Evolutionary conservation across 2,797 vertebrate species (phyloP).

Genomic region (Monodelphis domestica): DNA sequence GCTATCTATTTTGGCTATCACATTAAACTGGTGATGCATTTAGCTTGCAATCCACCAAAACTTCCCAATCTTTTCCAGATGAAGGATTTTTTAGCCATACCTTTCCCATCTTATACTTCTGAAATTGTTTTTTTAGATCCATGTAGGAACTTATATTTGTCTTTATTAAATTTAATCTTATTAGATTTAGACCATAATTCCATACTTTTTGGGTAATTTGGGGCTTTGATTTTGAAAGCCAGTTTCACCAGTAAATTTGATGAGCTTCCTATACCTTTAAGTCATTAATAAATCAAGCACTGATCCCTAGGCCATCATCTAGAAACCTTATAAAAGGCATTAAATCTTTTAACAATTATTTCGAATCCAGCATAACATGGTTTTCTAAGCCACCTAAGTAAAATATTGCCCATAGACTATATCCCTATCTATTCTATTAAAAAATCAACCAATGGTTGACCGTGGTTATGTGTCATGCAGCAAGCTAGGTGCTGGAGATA

Average conservation of each 20-base stretch:
- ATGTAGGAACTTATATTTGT: not conserved
- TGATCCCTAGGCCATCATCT: not conserved
- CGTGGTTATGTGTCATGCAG: not conserved
- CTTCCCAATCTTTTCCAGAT: not conserved
- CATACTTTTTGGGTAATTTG: not conserved
- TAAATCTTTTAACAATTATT: not conserved
- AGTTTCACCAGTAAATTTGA: not conserved
- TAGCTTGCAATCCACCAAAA: not conserved
- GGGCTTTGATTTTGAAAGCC: not conserved
- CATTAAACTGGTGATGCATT: not conserved
- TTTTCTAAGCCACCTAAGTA: not conserved
- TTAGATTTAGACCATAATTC: not conserved
- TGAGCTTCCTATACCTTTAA: not conserved
- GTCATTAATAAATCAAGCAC: not conserved
- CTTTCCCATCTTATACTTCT: not conserved
- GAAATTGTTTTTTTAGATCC: not conserved
- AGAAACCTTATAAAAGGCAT: not conserved
- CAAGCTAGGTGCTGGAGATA: not conserved
- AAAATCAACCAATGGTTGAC: not conserved
- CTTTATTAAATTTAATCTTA: not conserved
- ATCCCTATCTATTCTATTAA: not conserved
- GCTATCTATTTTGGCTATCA: not conserved
- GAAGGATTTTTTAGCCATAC: not conserved
- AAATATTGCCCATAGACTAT: not conserved
- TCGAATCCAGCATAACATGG: not conserved